Evolutionary conservation across 2,113 vertebrate species (phyloP).

Genomic region (Mugil cephalus): DNA sequence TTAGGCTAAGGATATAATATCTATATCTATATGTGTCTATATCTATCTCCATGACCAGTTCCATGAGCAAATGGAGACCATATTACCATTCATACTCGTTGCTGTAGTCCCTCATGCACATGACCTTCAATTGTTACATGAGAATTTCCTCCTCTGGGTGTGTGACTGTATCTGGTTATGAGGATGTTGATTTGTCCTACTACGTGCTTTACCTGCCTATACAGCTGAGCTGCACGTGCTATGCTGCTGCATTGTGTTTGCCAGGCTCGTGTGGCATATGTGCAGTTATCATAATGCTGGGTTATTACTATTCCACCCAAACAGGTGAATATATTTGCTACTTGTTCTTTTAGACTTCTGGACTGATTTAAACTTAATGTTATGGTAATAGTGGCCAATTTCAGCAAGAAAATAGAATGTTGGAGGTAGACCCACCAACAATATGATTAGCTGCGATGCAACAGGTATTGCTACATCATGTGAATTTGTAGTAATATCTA

Average conservation of each 20-base stretch:
- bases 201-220: conserved; percentile 2
- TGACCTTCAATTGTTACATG: conserved; percentile 16
- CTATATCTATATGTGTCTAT: too few relatives aligned
- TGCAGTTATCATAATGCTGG: not conserved
- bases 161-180: not conserved
- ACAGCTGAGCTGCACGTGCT: not conserved
- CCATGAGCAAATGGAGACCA: not conserved
- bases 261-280: not conserved
- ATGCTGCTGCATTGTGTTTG: not conserved
- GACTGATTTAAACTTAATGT: not conserved
- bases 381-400: not conserved
- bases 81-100: not conserved
- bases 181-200: conserved; percentile 4
- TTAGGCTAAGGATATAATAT: too few relatives aligned
- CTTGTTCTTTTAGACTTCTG: not conserved
- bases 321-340: not conserved
- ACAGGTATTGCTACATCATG: not conserved
- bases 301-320: not conserved
- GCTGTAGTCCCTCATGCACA: conserved; percentile 16
- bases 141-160: not conserved
- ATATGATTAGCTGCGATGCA: not conserved
- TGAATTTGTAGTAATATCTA: not conserved
- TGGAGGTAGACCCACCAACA: not conserved
- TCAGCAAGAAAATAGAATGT: not conserved
- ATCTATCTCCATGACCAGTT: too few relatives aligned